A percentile compares a stretch with the other conserved stretches of the same genome.
phyloP scores from a whole-genome alignment of 2,113 vertebrate genomes.

The Rynchops niger region DNA sequence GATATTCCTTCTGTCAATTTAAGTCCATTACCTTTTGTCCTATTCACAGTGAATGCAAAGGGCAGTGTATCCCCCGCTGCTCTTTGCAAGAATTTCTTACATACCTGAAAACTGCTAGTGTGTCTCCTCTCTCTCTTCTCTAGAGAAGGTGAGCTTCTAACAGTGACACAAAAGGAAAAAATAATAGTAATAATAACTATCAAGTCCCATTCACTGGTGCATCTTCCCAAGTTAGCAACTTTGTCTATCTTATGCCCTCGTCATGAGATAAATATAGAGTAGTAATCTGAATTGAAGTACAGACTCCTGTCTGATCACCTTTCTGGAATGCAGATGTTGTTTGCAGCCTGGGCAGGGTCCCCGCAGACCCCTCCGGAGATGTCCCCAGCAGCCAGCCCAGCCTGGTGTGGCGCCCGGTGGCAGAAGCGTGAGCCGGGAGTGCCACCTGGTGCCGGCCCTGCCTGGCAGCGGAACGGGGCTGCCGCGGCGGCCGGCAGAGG shows the following conservation, averaged over 20 bases:
- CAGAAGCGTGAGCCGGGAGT: background rate
- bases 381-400: background rate
- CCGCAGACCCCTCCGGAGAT: background rate
- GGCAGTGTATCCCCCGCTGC: background rate
- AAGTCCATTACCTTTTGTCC: background rate
- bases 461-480: accelerated
- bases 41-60: background rate
- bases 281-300: accelerated
- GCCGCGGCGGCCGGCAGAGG: background rate
- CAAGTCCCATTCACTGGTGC: background rate
- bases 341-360: background rate
- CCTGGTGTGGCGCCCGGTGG: background rate
- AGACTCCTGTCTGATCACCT: accelerated
- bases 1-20: background rate
- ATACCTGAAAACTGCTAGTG: background rate
- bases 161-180: background rate
- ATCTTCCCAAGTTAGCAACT: background rate
- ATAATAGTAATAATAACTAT: background rate
- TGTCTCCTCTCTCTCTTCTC: background rate
- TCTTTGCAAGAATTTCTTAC: background rate
- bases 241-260: background rate
- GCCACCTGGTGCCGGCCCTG: constrained; percentile 36
- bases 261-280: accelerated
- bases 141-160: background rate
- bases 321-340: accelerated